Percentiles rank a stretch among this genome's conserved stretches.
Conservation (phyloP, 1,140 invertebrate genomes). For the Apis mellifera region DNA sequence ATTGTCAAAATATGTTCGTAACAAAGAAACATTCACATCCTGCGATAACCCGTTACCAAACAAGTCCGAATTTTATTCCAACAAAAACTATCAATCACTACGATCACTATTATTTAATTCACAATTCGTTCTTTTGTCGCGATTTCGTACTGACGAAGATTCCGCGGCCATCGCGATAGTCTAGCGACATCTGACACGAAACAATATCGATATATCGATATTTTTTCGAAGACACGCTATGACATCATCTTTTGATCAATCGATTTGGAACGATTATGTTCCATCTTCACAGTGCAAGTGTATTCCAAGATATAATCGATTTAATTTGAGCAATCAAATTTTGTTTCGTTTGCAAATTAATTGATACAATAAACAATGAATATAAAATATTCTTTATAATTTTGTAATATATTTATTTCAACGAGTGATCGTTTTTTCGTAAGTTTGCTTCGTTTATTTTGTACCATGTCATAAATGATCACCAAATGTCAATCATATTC, state of each 20-base stretch:
- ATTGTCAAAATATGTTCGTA: constrained; percentile 29
- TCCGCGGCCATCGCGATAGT: neutral
- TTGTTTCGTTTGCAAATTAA: neutral
- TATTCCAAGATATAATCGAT: no score
- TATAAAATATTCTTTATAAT: no score
- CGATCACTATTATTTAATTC: neutral
- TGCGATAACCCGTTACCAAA: neutral
- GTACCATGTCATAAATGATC: neutral
- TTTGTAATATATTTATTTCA: neutral
- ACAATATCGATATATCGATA: constrained; percentile 33
- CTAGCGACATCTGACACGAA: neutral
- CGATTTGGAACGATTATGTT: neutral
- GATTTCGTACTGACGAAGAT: neutral
- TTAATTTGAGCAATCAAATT: neutral
- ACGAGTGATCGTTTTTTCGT: neutral
- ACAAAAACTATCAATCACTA: constrained; percentile 6
- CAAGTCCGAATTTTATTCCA: neutral
- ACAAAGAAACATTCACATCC: neutral
- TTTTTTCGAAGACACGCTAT: neutral
- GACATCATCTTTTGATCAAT: neutral
- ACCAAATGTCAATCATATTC: neutral
- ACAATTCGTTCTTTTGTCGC: neutral
- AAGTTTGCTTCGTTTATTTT: neutral
- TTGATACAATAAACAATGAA: neutral
- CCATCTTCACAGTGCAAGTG: neutral